phyloP scores from a whole-genome alignment of 1,140 invertebrate species.

The Littorina saxatilis region DNA sequence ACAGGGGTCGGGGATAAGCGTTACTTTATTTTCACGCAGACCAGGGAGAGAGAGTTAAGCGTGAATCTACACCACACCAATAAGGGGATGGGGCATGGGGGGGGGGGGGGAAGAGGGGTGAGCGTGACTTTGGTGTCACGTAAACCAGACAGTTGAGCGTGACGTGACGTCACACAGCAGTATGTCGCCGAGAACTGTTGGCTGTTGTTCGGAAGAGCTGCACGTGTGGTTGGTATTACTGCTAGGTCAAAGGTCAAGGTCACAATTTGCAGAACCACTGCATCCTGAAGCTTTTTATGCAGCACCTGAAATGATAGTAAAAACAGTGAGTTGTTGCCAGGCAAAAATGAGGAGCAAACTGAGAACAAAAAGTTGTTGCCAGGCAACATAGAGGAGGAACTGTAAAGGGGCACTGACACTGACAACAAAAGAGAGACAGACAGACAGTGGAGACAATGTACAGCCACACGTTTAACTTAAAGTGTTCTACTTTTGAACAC shows the following conservation, averaged over 20 bases:
- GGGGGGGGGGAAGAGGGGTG: too few species aligned
- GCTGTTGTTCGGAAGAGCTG: neutral
- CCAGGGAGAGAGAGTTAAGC: too few species aligned
- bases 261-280: slow-evolving; percentile 52
- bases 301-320: neutral
- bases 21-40: too few species aligned
- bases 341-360: neutral
- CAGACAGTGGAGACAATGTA: neutral
- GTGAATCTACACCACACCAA: too few species aligned
- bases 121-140: neutral
- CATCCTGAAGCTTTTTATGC: slow-evolving; percentile 29
- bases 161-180: neutral
- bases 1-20: too few species aligned
- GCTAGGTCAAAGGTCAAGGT: neutral
- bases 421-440: neutral
- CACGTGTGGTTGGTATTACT: too few species aligned
- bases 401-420: neutral
- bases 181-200: neutral
- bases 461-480: neutral
- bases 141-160: slow-evolving; percentile 5
- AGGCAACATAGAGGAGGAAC: neutral
- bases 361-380: neutral
- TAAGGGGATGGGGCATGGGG: too few species aligned
- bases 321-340: neutral
- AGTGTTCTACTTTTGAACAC: too few species aligned